Evolutionary conservation across 2,888 invertebrate genomes (phyloP).

Genomic region (Chrysomela aeneicollis): DNA sequence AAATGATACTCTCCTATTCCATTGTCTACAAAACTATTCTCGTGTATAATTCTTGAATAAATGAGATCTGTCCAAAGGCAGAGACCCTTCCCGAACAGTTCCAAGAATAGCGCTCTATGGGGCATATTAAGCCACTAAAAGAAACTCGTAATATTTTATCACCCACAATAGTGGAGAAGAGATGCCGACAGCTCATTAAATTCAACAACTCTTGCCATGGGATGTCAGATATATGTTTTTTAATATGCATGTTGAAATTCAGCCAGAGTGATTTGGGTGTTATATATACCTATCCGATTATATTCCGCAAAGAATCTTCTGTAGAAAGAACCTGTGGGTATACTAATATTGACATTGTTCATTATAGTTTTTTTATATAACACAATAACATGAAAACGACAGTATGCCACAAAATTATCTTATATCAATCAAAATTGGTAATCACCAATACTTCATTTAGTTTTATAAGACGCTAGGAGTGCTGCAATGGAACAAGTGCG

Average conservation of each 20-base stretch:
- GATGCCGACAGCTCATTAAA: slow-evolving; percentile 31
- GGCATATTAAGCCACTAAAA: background rate
- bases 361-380: too few relatives aligned
- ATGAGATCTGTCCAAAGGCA: slow-evolving; percentile 1
- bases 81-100: background rate
- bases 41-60: background rate
- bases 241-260: slow-evolving; percentile 28
- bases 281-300: too few relatives aligned
- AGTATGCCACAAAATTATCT: too few relatives aligned
- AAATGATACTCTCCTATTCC: background rate
- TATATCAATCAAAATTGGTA: too few relatives aligned
- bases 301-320: too few relatives aligned
- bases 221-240: slow-evolving; percentile 37
- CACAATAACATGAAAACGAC: too few relatives aligned
- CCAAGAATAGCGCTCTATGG: slow-evolving; percentile 2
- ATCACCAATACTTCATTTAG: too few relatives aligned
- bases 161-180: slow-evolving; percentile 18
- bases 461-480: too few relatives aligned
- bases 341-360: too few relatives aligned
- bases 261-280: slow-evolving; percentile 31
- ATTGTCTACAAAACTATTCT: background rate
- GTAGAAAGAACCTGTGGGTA: too few relatives aligned
- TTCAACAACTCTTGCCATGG: slow-evolving; percentile 42
- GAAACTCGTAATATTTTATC: slow-evolving; percentile 17
- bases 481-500: too few relatives aligned